Base-by-base conservation (phyloP, 2,113 vertebrate genomes). In the Psophia crepitans region DNA sequence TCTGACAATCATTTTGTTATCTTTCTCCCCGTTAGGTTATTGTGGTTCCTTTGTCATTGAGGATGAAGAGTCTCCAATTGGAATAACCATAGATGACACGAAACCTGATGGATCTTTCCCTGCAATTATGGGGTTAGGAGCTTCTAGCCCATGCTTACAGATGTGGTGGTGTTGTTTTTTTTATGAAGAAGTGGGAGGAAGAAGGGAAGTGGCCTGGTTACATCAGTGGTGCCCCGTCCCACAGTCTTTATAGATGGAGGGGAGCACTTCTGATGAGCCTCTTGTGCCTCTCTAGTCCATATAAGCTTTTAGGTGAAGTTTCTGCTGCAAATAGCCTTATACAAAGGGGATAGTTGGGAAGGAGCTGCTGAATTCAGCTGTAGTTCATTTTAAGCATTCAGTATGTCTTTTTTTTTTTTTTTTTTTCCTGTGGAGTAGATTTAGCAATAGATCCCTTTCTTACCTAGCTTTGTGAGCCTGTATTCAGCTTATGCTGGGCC, bases 81-180 rank as follows among this genome's bases (percentile, higher is more conserved):
- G 99, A 75, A 97, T 99, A 97, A 99, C 99, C 5, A 92, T 99
- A 73, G 99, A 99, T 84, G 99, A 99, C 97, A 99, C 99, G 0
- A 99, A 99, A 95, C 99, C 99, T 54, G 99, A 99, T 88, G 99
- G 98, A 75, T 98, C 97, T 12, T 89, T 98, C 22, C 99, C 99
- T 53, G 98, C 98, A 63, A 99, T 99, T 63, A 99, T 99, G 99
- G 99, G 99, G 99, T 99, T 97, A 98, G 96, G 74, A 93, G 6
- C 53, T 76, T 82, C n/a, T 66, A 32, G 7, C 27, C 22, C 22
- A 24, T 73, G 32, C 24, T 87, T 78, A 58, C 8, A 80, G 23
- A 81, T 26, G 30, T 66, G 14, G n/a, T n/a, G n/a, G n/a, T 46
- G 26, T 76, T 76, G 89, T 15, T 33, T 94, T 58, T 48, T 54